A percentile compares a stretch with the other conserved stretches of the same genome.
These are phyloP conservation scores for Acomys russatus DNA, from an alignment of 2,797 vertebrate species.

Conservation along the genomic window DNA sequence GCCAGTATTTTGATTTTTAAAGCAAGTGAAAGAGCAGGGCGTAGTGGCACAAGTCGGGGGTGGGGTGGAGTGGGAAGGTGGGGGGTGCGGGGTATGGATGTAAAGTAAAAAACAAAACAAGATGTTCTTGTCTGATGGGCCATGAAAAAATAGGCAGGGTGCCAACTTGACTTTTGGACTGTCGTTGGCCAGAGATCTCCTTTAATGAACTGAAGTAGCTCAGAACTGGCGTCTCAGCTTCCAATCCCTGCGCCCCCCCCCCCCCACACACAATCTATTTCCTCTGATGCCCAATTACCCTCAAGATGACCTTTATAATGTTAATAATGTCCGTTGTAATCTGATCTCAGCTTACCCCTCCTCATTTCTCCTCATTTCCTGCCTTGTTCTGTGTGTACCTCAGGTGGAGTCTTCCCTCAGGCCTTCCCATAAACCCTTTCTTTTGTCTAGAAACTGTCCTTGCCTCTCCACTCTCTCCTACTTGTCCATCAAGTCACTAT, in stretches of 20 bases:
- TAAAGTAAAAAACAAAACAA: background rate
- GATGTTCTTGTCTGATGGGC: background rate
- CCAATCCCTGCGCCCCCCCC: background rate
- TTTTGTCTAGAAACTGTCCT: background rate
- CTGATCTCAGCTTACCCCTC: background rate
- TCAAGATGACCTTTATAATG: slow-evolving; percentile 19
- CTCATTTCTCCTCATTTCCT: slow-evolving; percentile 22
- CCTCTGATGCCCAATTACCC: background rate
- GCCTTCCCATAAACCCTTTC: background rate
- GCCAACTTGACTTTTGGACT: background rate
- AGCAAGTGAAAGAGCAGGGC: no score
- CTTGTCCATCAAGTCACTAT: background rate
- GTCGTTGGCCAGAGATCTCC: slow-evolving; percentile 12
- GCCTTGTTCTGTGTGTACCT: background rate
- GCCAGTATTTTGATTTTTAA: no score
- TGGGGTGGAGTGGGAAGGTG: no score
- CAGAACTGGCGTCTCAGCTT: slow-evolving; percentile 23
- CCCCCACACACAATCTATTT: slow-evolving; percentile 41
- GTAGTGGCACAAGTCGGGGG: no score
- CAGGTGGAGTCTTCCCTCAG: background rate
- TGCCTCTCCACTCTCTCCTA: background rate
- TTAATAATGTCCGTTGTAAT: slow-evolving; percentile 29
- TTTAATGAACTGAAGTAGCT: slow-evolving; percentile 16
- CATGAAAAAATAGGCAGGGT: background rate
- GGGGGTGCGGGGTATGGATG: background rate